Evolutionary conservation across 2,797 vertebrate species (phyloP), one percentile per base, ranked within the genome.

Genomic region (Muscicapa comitata): DNA sequence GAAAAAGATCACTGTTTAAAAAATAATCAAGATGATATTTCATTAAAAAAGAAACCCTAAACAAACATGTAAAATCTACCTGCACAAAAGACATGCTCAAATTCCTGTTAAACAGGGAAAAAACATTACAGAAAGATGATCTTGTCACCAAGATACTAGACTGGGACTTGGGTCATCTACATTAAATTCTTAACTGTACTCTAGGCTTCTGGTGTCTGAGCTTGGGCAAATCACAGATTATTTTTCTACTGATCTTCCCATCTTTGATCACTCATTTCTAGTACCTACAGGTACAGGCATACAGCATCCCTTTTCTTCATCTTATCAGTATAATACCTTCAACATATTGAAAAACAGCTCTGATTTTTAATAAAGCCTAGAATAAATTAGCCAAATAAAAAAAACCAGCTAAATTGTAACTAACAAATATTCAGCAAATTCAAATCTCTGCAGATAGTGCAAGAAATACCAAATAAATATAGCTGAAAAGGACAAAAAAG

Each of bases 11-110:
- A 61, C 8, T 20, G 28, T 17, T 21, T 16, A 42, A 85, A 89
- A 87, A 71, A 89, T 37, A 42, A 74, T 51, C 28, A 65, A 26
- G 35, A 47, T 20, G 3, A 21, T 13, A 13, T 43, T 77, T 48
- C 3, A 7, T 51, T 58, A 7, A 40, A 62, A 31, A 29, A 14
- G 19, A 25, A 18, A 38, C 3, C 10, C 40, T 25, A 48, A 68
- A 86, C 9, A 48, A 37, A 14, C 1, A 1, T 0, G 0, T 48
- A 42, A 55, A 66, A 31, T 53, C 18, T 70, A 72, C 12, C 42
- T 50, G 38, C 37, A 38, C 8, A 58, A 53, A 72, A 84, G n/a
- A 25, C 40, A 38, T 5, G 3, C 28, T 53, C 18, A 38, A 50
- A 70, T 23, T 42, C 37, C 54, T 50, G 17, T 57, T 72, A 25